Conservation (phyloP, 2,888 invertebrate genomes). For the Oasisia sp. region DNA sequence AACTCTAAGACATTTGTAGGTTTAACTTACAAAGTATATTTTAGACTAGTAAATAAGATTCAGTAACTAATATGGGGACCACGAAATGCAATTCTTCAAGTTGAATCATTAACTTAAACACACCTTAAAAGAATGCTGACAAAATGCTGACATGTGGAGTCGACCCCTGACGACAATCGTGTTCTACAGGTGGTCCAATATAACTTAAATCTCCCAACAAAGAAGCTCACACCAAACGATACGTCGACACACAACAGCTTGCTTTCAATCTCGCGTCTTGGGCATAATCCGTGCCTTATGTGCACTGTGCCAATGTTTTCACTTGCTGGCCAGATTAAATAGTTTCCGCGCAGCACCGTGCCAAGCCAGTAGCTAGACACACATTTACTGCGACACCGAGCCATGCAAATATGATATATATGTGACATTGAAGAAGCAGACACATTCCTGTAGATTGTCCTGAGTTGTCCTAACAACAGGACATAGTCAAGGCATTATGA, state of each 20-base stretch:
- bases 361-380: neutral
- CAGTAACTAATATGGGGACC: too few species aligned
- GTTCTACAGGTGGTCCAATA: neutral
- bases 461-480: neutral
- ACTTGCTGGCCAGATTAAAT: conserved; percentile 9
- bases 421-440: neutral
- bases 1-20: too few species aligned
- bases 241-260: neutral
- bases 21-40: too few species aligned
- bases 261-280: neutral
- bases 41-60: too few species aligned
- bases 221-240: neutral
- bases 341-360: neutral
- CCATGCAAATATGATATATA: neutral
- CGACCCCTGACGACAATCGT: neutral
- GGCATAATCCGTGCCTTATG: neutral
- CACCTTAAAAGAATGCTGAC: neutral
- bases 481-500: neutral
- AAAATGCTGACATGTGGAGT: neutral
- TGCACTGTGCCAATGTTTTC: neutral
- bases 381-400: neutral
- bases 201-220: conserved; percentile 14
- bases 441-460: neutral
- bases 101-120: neutral
- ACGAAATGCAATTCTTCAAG: neutral